Base-by-base conservation (phyloP, 2,888 invertebrate genomes). In the Philopedon plagiatum region DNA sequence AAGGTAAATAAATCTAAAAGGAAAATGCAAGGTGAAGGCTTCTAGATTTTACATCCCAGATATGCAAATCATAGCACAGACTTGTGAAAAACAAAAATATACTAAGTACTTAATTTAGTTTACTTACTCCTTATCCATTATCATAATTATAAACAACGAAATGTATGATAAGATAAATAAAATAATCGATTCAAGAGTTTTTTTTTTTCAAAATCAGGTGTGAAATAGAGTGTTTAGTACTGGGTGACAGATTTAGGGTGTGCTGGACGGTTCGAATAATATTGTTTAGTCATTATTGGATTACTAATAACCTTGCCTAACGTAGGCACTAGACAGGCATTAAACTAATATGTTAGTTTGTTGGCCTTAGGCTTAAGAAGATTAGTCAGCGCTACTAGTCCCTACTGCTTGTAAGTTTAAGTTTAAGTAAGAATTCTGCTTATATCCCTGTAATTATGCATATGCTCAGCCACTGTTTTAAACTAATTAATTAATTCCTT, bases 161-260 rank as follows among this genome's bases (percentile, higher is more conserved):
- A 29, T 13, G 9, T 11, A 5, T 49, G 51, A 51, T 51, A 61
- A 46, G 66, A 66, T 66, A 66, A 66, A 34, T 58, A 23, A 34
- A 15, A 51, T 29, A 29, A 64, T 64, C 64, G 56, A 65, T 57
- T 41, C 21, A 39, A 65, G n/a, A 54, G 21, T 5, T 51, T 18
- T 65, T 56, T 64, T 57, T 34, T 57, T 34, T 1, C 23, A 1
- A 26, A 21, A 39, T 13, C 15, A 39, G 15, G 15, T 39, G 15
- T 39, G 15, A 39, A 15, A 39, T 15, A 39, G n/a, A n/a, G n/a
- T n/a, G n/a, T 13, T 37, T 13, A 5, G 15, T 39, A n/a, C n/a
- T n/a, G n/a, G n/a, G n/a, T 39, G 15, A 1, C 39, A n/a, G 15
- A 15, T 39, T 39, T 39, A 34, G 15, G 39, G 39, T 39, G 39